Evolutionary conservation across 1,140 invertebrate species (phyloP).

Genomic region (Drosophila pseudoananassae): DNA sequence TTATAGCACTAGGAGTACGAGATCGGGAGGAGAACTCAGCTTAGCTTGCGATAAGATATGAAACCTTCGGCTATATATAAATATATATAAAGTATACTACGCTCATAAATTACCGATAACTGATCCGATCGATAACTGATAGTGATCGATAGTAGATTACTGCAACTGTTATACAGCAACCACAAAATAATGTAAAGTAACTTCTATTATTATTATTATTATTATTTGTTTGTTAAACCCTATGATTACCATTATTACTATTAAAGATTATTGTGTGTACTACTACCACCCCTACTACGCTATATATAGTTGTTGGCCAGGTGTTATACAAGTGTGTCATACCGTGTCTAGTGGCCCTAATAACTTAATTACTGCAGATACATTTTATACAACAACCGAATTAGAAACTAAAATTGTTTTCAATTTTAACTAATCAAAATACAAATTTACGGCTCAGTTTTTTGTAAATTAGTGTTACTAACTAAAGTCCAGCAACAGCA

Average conservation of each 20-base stretch:
- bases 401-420: constrained; percentile 69
- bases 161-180: constrained; percentile 67
- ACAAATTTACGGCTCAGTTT: constrained; percentile 64
- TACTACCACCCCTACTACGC: constrained; percentile 5
- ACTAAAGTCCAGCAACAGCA: constrained; percentile 42
- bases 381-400: constrained; percentile 57
- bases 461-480: constrained; percentile 43
- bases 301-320: constrained; percentile 44
- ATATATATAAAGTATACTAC: constrained; percentile 41
- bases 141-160: constrained; percentile 60
- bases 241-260: constrained; percentile 48
- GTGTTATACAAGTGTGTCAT: constrained; percentile 47
- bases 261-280: constrained; percentile 49
- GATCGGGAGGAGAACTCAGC: constrained; percentile 31
- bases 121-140: constrained; percentile 41
- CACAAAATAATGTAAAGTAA: constrained; percentile 53
- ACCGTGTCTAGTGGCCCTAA: constrained; percentile 28
- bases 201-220: constrained; percentile 29
- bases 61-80: constrained; percentile 39
- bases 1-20: constrained; percentile 24
- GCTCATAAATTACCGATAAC: constrained; percentile 36
- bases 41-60: constrained; percentile 48
- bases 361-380: constrained; percentile 35
- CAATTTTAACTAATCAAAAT: constrained; percentile 66
- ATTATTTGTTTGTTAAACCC: constrained; percentile 44